Evolutionary conservation across 2,888 invertebrate species (phyloP).

Genomic region (Andrena bicolor): DNA sequence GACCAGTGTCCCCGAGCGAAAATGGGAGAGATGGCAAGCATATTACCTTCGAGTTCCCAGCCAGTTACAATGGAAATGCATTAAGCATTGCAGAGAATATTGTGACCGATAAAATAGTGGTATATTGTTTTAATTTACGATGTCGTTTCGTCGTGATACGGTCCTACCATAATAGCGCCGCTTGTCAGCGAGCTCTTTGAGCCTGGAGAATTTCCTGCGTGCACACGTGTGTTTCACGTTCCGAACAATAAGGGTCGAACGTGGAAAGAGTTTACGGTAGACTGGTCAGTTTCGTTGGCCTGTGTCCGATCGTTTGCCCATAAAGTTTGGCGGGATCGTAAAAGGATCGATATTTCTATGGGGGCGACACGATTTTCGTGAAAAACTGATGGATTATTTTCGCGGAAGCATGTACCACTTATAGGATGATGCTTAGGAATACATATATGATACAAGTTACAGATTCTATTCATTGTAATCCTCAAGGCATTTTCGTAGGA

Average conservation of each 20-base stretch:
- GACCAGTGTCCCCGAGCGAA: not conserved
- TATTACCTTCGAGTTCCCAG: slow-evolving; percentile 2
- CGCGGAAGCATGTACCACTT: not conserved
- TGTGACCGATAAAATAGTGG: slow-evolving; percentile 51
- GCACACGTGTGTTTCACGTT: slow-evolving; percentile 69
- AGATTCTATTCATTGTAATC: too few relatives aligned
- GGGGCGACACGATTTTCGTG: not conserved
- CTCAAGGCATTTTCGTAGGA: too few relatives aligned
- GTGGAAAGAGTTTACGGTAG: slow-evolving; percentile 59
- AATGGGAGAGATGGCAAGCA: not conserved
- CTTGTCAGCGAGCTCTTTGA: slow-evolving; percentile 55
- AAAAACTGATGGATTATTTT: slow-evolving; percentile 29
- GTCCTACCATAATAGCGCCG: slow-evolving; percentile 38
- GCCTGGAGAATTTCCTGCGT: slow-evolving; percentile 56
- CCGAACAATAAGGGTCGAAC: slow-evolving; percentile 66
- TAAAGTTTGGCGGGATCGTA: slow-evolving; percentile 51
- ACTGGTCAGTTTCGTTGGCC: slow-evolving; percentile 40
- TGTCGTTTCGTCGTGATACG: slow-evolving; percentile 47
- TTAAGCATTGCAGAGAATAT: slow-evolving; percentile 53
- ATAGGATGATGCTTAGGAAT: too few relatives aligned
- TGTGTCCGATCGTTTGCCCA: slow-evolving; percentile 41
- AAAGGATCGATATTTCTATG: slow-evolving; percentile 4
- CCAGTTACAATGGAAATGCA: slow-evolving; percentile 62
- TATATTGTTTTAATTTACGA: slow-evolving; percentile 64
- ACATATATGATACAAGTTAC: too few relatives aligned